Evolutionary conservation across 2,113 vertebrate species (phyloP).

Genomic region (Bambusicola thoracicus): DNA sequence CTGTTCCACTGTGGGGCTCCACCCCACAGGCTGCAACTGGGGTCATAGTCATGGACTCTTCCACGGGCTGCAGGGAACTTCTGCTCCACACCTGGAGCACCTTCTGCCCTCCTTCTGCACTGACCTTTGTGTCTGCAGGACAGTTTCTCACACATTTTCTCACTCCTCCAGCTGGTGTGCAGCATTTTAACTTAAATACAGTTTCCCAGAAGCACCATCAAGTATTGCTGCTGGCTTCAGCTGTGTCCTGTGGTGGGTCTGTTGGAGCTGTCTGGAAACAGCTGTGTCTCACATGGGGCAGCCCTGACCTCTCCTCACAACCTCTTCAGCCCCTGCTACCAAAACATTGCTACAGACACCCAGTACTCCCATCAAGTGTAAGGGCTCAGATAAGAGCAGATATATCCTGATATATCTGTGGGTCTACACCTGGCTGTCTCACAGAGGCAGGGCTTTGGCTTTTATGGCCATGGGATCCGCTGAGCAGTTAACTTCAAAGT

Average conservation of each 20-base stretch:
- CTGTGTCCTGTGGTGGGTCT: rapidly evolving
- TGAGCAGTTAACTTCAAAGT: not conserved
- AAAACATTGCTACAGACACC: rapidly evolving
- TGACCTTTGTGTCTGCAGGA: not conserved
- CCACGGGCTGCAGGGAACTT: not conserved
- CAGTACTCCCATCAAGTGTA: not conserved
- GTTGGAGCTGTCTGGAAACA: rapidly evolving
- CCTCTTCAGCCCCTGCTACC: not conserved
- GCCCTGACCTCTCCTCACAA: not conserved
- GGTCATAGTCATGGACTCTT: no score
- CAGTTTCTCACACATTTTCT: not conserved
- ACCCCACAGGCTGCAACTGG: not conserved
- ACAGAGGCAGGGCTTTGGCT: not conserved
- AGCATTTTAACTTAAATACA: rapidly evolving
- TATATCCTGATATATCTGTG: not conserved
- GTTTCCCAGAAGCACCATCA: not conserved
- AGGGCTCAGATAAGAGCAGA: not conserved
- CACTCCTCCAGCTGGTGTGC: not conserved
- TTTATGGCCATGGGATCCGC: not conserved
- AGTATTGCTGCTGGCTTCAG: not conserved
- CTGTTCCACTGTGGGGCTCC: not conserved
- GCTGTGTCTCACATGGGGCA: rapidly evolving
- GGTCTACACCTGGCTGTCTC: rapidly evolving
- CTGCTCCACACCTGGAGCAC: not conserved
- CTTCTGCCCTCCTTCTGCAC: not conserved